phyloP scores from a whole-genome alignment of 1,140 invertebrate genomes.

The Amphibalanus amphitrite region DNA sequence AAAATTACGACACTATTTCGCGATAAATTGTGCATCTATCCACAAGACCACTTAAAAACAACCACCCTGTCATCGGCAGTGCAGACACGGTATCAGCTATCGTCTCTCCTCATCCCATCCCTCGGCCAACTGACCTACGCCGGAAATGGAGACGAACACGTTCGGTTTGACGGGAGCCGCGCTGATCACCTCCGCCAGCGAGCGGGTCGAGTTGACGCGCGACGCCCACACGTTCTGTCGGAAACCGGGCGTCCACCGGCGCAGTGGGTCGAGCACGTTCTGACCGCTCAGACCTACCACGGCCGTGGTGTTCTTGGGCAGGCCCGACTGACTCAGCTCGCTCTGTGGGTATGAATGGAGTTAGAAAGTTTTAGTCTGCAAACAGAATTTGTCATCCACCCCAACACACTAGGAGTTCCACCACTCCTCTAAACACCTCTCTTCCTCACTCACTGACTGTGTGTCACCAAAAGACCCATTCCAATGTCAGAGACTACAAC shows the following conservation, averaged over 20 bases:
- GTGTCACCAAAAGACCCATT: too few species aligned
- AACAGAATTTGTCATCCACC: too few species aligned
- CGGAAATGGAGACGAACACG: conserved; percentile 69
- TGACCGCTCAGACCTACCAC: conserved; percentile 82
- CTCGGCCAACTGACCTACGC: conserved; percentile 44
- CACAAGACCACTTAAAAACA: too few species aligned
- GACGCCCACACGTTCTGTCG: conserved; percentile 73
- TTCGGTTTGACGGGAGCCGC: conserved; percentile 43
- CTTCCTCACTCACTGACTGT: too few species aligned
- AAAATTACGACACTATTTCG: neutral
- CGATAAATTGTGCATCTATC: neutral
- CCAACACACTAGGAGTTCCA: too few species aligned
- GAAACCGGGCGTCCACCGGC: conserved; percentile 65
- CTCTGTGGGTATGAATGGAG: too few species aligned
- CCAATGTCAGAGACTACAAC: too few species aligned
- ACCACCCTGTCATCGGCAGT: too few species aligned
- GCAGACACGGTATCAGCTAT: too few species aligned
- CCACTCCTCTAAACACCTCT: too few species aligned
- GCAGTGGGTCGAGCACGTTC: conserved; percentile 67
- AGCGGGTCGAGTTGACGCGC: conserved; percentile 56
- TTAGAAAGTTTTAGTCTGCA: too few species aligned
- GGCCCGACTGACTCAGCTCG: conserved; percentile 8
- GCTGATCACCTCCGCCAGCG: conserved; percentile 49
- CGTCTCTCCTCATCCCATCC: neutral
- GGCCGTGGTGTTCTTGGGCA: conserved; percentile 50